These are phyloP conservation scores for Caenorhabditis sp. DNA, from an alignment of 2,888 invertebrate genomes.

Conservation along the genomic window DNA sequence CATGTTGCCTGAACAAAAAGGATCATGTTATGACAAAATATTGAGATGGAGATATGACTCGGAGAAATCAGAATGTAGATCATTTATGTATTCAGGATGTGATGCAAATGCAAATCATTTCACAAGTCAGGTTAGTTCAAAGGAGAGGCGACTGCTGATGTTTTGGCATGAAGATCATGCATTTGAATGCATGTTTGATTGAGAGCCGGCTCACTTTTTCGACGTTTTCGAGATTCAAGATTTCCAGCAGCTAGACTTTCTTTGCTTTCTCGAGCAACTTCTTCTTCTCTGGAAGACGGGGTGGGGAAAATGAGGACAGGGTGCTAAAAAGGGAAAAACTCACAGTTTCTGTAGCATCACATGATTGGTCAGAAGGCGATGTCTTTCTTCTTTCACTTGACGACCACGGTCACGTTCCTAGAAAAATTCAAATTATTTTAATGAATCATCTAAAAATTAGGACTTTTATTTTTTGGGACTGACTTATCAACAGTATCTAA, in stretches of 20 bases:
- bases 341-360: constrained; percentile 35
- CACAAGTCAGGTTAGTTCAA: constrained; percentile 75
- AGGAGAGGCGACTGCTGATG: neutral
- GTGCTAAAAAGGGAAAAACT: neutral
- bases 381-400: constrained; percentile 17
- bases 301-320: neutral
- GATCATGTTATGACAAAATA: constrained; percentile 62
- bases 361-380: constrained; percentile 27
- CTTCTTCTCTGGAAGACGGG: constrained; percentile 23
- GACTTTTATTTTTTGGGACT: no score
- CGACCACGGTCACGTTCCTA: constrained; percentile 8
- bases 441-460: no score
- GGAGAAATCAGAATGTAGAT: constrained; percentile 78
- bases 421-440: neutral
- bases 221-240: constrained; percentile 12
- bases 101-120: constrained; percentile 88
- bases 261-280: constrained; percentile 20
- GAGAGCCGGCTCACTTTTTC: constrained; percentile 32
- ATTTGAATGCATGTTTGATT: neutral
- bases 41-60: constrained; percentile 76
- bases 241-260: constrained; percentile 9
- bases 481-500: no score
- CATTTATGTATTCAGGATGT: constrained; percentile 87
- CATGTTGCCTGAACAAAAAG: constrained; percentile 61
- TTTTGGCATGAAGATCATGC: neutral